Evolutionary conservation across 2,888 invertebrate genomes (phyloP).

Genomic region (Andrena minutula): DNA sequence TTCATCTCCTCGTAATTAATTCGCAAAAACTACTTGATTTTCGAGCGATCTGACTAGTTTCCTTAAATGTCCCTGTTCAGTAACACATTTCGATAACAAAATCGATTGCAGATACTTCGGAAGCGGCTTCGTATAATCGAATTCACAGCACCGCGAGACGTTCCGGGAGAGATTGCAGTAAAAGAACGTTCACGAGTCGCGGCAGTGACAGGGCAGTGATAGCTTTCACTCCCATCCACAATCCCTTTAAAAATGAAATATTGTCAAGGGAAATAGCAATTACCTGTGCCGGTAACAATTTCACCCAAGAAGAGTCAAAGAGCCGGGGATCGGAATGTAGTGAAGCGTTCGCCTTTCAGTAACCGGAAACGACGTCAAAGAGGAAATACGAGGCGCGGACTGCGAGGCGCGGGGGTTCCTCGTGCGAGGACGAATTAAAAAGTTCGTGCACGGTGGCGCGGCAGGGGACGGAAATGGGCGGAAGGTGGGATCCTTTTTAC

Average conservation of each 20-base stretch:
- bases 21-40: too few relatives aligned
- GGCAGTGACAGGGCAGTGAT: not conserved
- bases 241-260: conserved; percentile 21
- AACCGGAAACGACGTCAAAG: conserved; percentile 56
- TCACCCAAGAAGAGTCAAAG: conserved; percentile 26
- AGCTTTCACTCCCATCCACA: too few relatives aligned
- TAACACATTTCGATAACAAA: too few relatives aligned
- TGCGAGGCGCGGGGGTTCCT: conserved; percentile 39
- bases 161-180: not conserved
- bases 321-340: conserved; percentile 17
- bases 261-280: conserved; percentile 27
- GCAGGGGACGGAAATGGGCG: conserved; percentile 36
- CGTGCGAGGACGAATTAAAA: conserved; percentile 70
- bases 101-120: too few relatives aligned
- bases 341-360: conserved; percentile 31
- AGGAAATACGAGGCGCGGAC: conserved; percentile 21
- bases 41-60: too few relatives aligned
- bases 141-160: not conserved
- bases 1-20: too few relatives aligned
- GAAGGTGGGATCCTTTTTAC: conserved; percentile 59
- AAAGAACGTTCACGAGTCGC: not conserved
- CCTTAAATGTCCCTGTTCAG: too few relatives aligned
- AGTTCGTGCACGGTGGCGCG: conserved; percentile 54
- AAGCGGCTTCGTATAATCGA: not conserved
- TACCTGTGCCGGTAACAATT: conserved; percentile 42